These are phyloP conservation scores for Tichodroma muraria DNA, from an alignment of 2,113 vertebrate genomes.

Conservation along the genomic window DNA sequence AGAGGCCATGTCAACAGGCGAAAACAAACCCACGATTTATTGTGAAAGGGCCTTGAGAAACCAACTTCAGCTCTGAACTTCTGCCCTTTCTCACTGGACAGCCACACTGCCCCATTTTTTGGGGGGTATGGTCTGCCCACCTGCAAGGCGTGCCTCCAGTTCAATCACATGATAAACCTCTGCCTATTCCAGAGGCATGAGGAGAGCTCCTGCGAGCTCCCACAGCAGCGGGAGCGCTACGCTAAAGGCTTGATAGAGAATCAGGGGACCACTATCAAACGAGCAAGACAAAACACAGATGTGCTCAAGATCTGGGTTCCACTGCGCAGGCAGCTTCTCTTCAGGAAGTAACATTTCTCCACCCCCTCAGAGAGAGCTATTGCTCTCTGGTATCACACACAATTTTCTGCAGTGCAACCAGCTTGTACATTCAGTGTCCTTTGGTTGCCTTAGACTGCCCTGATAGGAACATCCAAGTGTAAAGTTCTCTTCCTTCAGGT, in stretches of 20 bases:
- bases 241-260: not conserved
- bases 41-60: not conserved
- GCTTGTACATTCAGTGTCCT: rapidly evolving
- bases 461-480: not conserved
- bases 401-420: not conserved
- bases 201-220: not conserved
- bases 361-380: not conserved
- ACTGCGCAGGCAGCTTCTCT: not conserved
- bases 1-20: rapidly evolving
- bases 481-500: not conserved
- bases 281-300: not conserved
- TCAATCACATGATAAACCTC: not conserved
- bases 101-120: not conserved
- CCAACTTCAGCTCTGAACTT: not conserved
- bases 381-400: not conserved
- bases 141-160: rapidly evolving
- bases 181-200: not conserved
- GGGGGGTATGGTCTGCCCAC: not conserved
- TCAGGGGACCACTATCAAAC: not conserved
- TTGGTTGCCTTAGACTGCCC: not conserved
- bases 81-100: not conserved
- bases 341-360: not conserved
- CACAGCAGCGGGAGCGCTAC: not conserved
- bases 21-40: not conserved
- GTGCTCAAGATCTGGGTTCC: not conserved